Percentiles rank a stretch among this genome's conserved stretches.
These are phyloP conservation scores for Microplitis mediator DNA, from an alignment of 1,140 invertebrate genomes.

Conservation along the genomic window DNA sequence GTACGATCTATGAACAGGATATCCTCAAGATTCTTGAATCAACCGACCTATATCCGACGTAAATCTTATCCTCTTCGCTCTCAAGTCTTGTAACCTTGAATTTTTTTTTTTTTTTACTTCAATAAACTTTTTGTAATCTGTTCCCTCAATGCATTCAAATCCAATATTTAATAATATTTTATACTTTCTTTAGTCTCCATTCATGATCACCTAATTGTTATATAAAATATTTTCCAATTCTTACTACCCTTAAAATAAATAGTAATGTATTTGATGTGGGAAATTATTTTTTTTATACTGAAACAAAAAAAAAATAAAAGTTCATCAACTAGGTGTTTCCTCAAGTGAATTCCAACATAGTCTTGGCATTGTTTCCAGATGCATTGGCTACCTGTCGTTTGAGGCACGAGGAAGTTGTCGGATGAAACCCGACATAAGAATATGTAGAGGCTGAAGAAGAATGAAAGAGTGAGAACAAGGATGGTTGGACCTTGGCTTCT, in stretches of 20 bases:
- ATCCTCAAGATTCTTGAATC: constrained; percentile 48
- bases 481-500: constrained; percentile 20
- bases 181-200: background rate
- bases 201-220: too few relatives aligned
- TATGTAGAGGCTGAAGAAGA: background rate
- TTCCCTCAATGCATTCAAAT: background rate
- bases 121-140: too few relatives aligned
- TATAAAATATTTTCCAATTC: background rate
- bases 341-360: constrained; percentile 11
- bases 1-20: constrained; percentile 51
- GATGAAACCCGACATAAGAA: background rate
- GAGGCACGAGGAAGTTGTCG: constrained; percentile 14
- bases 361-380: constrained; percentile 15
- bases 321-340: background rate
- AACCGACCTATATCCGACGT: constrained; percentile 45
- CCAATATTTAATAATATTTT: background rate
- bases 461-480: constrained; percentile 6
- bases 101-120: too few relatives aligned
- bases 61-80: background rate
- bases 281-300: too few relatives aligned
- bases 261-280: too few relatives aligned
- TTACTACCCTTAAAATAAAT: too few relatives aligned
- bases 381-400: constrained; percentile 23
- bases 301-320: background rate
- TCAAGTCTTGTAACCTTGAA: background rate